phyloP scores from a whole-genome alignment of 2,113 vertebrate genomes.

The Castor canadensis region DNA sequence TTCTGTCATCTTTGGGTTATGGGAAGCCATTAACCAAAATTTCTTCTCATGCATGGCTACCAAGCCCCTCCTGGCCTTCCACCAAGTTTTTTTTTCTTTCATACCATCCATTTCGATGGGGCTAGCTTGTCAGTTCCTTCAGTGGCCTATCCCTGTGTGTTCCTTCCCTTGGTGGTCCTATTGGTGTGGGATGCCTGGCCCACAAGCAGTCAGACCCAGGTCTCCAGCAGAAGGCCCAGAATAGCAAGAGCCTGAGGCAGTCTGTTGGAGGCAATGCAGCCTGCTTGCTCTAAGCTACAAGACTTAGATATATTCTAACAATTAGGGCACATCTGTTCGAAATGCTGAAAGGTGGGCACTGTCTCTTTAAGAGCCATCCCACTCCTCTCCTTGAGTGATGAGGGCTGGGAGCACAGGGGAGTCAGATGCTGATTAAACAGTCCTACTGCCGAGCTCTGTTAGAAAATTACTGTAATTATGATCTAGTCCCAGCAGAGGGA shows the following conservation, averaged over 20 bases:
- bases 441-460: conserved; percentile 76
- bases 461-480: conserved; percentile 84
- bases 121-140: neutral
- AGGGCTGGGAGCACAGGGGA: conserved; percentile 72
- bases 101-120: neutral
- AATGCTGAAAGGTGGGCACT: conserved; percentile 65
- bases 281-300: conserved; percentile 69
- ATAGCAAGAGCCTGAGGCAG: conserved; percentile 3
- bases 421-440: conserved; percentile 80
- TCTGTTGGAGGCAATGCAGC: conserved; percentile 56
- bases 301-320: conserved; percentile 78
- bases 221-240: conserved; percentile 25
- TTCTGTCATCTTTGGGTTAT: neutral
- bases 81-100: neutral
- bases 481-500: conserved; percentile 80
- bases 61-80: neutral
- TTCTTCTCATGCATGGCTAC: neutral
- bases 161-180: neutral
- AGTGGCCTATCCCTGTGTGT: neutral
- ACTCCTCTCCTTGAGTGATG: conserved; percentile 80
- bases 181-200: neutral
- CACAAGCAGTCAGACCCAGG: neutral
- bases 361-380: conserved; percentile 81
- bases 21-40: neutral
- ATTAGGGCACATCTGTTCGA: conserved; percentile 80